Percentiles rank a stretch among this genome's conserved stretches.
Evolutionary conservation across 2,888 invertebrate genomes (phyloP).

Genomic region (Amiota mariae): DNA sequence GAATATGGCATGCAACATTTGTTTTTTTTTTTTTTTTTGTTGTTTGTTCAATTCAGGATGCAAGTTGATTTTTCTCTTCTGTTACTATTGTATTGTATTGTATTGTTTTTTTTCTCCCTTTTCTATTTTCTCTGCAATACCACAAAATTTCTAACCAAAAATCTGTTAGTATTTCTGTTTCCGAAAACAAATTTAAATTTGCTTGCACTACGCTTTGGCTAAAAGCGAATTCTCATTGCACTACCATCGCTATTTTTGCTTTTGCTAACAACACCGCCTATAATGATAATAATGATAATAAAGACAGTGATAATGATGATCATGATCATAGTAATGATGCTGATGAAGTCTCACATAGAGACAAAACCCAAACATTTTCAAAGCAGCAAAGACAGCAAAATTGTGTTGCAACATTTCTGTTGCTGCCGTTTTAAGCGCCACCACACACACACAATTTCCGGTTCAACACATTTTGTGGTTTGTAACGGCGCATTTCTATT

Average conservation of each 20-base stretch:
- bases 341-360: constrained; percentile 30
- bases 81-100: background rate
- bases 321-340: constrained; percentile 44
- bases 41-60: no score
- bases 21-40: background rate
- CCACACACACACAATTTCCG: constrained; percentile 68
- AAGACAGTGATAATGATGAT: background rate
- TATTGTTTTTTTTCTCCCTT: no score
- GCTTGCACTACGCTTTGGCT: constrained; percentile 21
- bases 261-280: constrained; percentile 38
- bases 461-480: constrained; percentile 70
- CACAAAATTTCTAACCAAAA: constrained; percentile 58
- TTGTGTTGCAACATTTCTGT: background rate
- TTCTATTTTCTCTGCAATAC: constrained; percentile 37
- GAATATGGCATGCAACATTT: background rate
- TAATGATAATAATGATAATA: constrained; percentile 33
- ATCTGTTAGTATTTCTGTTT: constrained; percentile 60
- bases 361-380: constrained; percentile 10
- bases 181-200: constrained; percentile 37
- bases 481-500: constrained; percentile 66
- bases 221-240: constrained; percentile 28
- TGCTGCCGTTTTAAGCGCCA: constrained; percentile 26
- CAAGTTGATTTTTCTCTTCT: background rate
- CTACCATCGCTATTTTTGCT: constrained; percentile 6
- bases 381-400: background rate